These are phyloP conservation scores for Trissolcus japonicus DNA, from an alignment of 2,888 invertebrate species.

Conservation along the genomic window DNA sequence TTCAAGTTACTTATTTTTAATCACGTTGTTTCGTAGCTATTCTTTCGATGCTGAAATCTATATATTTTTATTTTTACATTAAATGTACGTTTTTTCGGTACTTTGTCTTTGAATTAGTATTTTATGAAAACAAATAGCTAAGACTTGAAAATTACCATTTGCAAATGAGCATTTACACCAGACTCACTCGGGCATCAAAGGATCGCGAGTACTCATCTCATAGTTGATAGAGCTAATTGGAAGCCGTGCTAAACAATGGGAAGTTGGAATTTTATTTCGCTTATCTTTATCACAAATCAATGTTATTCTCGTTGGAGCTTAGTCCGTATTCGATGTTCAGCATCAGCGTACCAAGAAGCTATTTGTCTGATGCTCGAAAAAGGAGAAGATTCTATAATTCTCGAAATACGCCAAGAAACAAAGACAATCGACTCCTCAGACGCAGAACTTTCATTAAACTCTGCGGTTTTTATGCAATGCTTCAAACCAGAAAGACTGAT, in stretches of 20 bases:
- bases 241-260: slow-evolving; percentile 73
- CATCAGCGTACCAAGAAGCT: slow-evolving; percentile 50
- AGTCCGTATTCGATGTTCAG: slow-evolving; percentile 52
- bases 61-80: no score
- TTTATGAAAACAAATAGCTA: slow-evolving; percentile 16
- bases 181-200: slow-evolving; percentile 49
- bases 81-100: no score
- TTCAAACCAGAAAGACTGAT: slow-evolving; percentile 30
- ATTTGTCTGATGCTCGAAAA: slow-evolving; percentile 51
- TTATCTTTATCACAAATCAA: slow-evolving; percentile 70
- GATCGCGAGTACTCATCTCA: slow-evolving; percentile 53
- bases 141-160: slow-evolving; percentile 24
- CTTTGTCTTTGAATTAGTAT: no score
- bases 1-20: background rate
- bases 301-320: slow-evolving; percentile 54
- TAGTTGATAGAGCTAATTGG: slow-evolving; percentile 69
- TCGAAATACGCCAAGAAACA: slow-evolving; percentile 38
- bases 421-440: slow-evolving; percentile 47
- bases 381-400: slow-evolving; percentile 43
- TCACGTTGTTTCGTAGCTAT: no score
- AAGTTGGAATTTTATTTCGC: slow-evolving; percentile 73
- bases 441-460: slow-evolving; percentile 47
- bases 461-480: slow-evolving; percentile 47
- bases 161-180: slow-evolving; percentile 39
- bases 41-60: no score